Evolutionary conservation across 1,140 invertebrate genomes (phyloP), one percentile per base, ranked within the genome.

Genomic region (Trichonephila clavata): DNA sequence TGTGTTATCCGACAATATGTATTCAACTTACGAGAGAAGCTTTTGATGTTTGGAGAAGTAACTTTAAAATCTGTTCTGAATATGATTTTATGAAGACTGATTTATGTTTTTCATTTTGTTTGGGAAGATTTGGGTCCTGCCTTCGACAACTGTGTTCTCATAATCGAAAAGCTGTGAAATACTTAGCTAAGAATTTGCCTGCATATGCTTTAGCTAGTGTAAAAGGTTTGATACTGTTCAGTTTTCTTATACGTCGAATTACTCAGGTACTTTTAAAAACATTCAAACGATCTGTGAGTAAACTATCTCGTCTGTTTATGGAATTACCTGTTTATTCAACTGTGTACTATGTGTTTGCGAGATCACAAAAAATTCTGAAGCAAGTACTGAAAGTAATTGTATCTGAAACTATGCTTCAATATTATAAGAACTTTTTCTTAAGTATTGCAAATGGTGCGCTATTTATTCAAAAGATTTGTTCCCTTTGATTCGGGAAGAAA

Each of bases 1-100:
- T 87, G 65, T 93, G 63, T 43, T 88, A 93, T 50, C 92, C 92
- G 16, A 21, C 59, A 0, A 32, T 92, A 7, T 84, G 80, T 21
- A 20, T 84, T 10, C 27, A 83, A 4, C 21, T 92, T 20, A 80
- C 59, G 4, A 32, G 80, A 14, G 90, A 92, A 27, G 81, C 81
- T 63, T n/a, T 10, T 92, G 20, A 7, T 84, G 7, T 84, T 92
- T 50, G 18, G 80, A 4, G 60, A 84, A 27, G 27, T 7, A 1
- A 50, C n/a, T 10, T 50, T 83, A 1, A 59, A 50, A 27, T 43
- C 8, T 24, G 4, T 84, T 20, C 0, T 84, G 18, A 27, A 84
- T n/a, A 10, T 50, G 20, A 65, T n/a, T 92, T 39, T 60, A 61
- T 32, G n/a, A 86, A 43, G 90, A 50, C 0, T 90, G 10, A 7